A percentile compares a stretch with the other conserved stretches of the same genome.
These are phyloP conservation scores for Drosophila jambulina DNA, from an alignment of 1,140 invertebrate genomes.

Conservation along the genomic window DNA sequence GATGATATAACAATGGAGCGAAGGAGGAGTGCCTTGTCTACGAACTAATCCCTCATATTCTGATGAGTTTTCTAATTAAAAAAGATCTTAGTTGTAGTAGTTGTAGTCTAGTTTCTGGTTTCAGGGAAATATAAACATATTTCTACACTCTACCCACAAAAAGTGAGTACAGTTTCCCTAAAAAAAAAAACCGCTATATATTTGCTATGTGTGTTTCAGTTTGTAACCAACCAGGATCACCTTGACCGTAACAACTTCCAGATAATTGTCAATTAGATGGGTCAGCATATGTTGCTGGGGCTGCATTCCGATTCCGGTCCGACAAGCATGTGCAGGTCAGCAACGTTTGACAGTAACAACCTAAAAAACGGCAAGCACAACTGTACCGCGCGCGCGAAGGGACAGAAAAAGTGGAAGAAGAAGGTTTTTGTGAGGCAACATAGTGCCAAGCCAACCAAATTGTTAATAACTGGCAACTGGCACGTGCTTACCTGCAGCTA, in stretches of 20 bases:
- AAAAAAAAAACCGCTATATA: too few relatives aligned
- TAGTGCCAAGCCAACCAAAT: conserved; percentile 47
- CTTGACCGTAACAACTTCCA: conserved; percentile 10
- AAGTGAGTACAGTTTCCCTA: not conserved
- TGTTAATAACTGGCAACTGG: conserved; percentile 60
- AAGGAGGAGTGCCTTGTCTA: not conserved
- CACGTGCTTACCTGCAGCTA: conserved; percentile 55
- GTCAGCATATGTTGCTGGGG: not conserved
- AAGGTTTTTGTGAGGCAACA: conserved; percentile 4
- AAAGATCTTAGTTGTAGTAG: too few relatives aligned
- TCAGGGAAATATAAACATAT: not conserved
- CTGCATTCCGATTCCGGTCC: conserved; percentile 15
- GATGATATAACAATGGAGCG: not conserved
- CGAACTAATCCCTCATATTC: not conserved
- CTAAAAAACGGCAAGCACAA: conserved; percentile 15
- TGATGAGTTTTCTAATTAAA: too few relatives aligned
- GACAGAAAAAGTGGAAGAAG: not conserved
- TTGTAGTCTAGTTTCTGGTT: too few relatives aligned
- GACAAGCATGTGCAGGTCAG: conserved; percentile 27
- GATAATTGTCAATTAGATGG: conserved; percentile 40
- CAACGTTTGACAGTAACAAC: conserved; percentile 14
- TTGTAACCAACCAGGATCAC: not conserved
- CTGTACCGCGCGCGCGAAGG: conserved; percentile 4
- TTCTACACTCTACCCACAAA: not conserved
- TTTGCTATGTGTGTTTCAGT: not conserved